Base-by-base conservation (phyloP, 2,113 vertebrate species). In the Muscicapa adusta region DNA sequence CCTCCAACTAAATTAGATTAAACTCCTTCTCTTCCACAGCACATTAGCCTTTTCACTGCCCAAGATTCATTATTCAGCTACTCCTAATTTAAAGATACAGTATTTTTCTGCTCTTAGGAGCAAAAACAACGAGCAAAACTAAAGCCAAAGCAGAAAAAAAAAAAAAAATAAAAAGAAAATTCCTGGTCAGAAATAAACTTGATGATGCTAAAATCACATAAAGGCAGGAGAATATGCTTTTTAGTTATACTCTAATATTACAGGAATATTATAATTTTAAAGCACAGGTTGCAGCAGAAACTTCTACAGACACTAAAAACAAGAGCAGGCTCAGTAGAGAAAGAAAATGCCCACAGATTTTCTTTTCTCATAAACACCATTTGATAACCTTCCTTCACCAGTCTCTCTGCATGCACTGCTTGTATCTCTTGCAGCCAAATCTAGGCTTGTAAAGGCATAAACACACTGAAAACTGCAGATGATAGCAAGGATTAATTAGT, bases 1-100 rank as follows among this genome's bases (percentile, higher is more conserved):
- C 98, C 98, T 99, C 98, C 98, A 98, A 98, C 98, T 98, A 99
- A 99, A 99, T 99, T 99, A 99, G 99, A 99, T 99, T 99, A 99
- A 98, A 98, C 98, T 98, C 98, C 98, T 98, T 97, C 98, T 98
- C 97, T 97, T 97, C 97, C 98, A 98, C 98, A 97, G 98, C 96
- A 96, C 97, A 97, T 98, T 99, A 98, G 98, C 98, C 99, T 99
- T 99, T 99, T 99, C 98, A 98, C 98, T 98, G 99, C 98, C 98
- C 58, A 63, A 93, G 97, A 97, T 98, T 97, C 98, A 97, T 98
- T 95, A 97, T 96, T 65, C 97, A 89, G 97, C 96, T 97, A 96
- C 97, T 97, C 97, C 89, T 79, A 87, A 81, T 95, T 98, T 98
- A 98, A 98, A 98, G 97, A 91, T 96, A 97, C 97, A 97, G 97